These are phyloP conservation scores for Trissolcus brochymenae DNA, from an alignment of 2,888 invertebrate genomes.

Conservation along the genomic window DNA sequence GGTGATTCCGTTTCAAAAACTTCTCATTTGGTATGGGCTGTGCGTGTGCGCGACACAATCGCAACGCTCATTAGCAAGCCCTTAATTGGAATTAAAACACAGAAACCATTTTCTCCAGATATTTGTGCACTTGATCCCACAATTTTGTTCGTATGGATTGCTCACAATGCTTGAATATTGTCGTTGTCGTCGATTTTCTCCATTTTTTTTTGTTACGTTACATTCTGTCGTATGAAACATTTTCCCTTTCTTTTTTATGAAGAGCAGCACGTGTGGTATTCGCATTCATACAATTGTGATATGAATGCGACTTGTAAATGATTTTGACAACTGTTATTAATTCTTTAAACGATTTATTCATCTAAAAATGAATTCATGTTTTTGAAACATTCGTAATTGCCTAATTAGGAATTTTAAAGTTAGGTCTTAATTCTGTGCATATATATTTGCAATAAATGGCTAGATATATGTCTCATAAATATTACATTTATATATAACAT, in stretches of 20 bases:
- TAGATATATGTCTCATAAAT: too few species aligned
- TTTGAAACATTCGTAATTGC: too few species aligned
- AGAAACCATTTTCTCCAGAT: slow-evolving; percentile 4
- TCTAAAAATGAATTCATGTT: too few species aligned
- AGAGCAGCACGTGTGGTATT: too few species aligned
- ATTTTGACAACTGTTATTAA: too few species aligned
- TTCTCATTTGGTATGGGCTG: neutral
- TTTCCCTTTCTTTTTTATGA: too few species aligned
- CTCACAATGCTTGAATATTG: neutral
- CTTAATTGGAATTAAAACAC: slow-evolving; percentile 2
- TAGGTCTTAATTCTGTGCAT: neutral
- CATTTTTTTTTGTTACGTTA: neutral
- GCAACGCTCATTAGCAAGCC: neutral
- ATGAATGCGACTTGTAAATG: too few species aligned
- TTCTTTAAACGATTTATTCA: too few species aligned
- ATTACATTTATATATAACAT: too few species aligned
- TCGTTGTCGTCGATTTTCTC: neutral
- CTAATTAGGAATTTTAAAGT: neutral
- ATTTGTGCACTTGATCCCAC: slow-evolving; percentile 3
- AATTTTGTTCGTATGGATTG: neutral
- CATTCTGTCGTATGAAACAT: too few species aligned
- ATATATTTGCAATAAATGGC: neutral
- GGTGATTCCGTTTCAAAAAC: neutral
- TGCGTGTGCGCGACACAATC: neutral
- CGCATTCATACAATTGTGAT: too few species aligned